Conservation (phyloP, 2,888 invertebrate species). For the Perizoma affinitatum region DNA sequence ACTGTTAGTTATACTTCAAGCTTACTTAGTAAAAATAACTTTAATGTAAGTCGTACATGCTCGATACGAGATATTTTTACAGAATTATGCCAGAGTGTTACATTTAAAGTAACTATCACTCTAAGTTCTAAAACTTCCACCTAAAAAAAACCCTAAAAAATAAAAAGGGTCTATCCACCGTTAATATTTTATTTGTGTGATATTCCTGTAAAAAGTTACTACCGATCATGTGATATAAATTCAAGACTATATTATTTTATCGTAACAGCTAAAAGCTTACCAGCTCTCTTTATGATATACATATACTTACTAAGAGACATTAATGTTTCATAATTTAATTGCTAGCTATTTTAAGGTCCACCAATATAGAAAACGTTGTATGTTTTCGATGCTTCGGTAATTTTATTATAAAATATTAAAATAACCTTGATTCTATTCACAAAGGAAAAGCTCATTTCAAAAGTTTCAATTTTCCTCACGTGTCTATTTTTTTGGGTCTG, state of each 20-base stretch:
- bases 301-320: slow-evolving; percentile 55
- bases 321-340: slow-evolving; percentile 56
- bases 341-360: slow-evolving; percentile 47
- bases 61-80: not conserved
- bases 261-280: slow-evolving; percentile 24
- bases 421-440: too few species aligned
- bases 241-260: slow-evolving; percentile 24
- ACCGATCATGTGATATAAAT: slow-evolving; percentile 23
- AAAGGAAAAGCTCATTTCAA: not conserved
- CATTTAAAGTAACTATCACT: too few species aligned
- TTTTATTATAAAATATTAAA: too few species aligned
- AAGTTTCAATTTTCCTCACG: slow-evolving; percentile 18
- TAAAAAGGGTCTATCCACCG: too few species aligned
- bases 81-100: too few species aligned
- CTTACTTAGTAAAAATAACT: slow-evolving; percentile 11
- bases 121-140: not conserved
- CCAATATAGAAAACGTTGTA: slow-evolving; percentile 40
- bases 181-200: not conserved
- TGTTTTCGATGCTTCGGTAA: slow-evolving; percentile 28
- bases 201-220: slow-evolving; percentile 21
- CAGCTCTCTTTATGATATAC: slow-evolving; percentile 42
- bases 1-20: slow-evolving; percentile 9
- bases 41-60: not conserved
- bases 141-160: not conserved
- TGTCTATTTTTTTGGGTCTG: slow-evolving; percentile 9